Base-by-base conservation (phyloP, 1,140 invertebrate genomes). In the Trinorchestia longiramus region DNA sequence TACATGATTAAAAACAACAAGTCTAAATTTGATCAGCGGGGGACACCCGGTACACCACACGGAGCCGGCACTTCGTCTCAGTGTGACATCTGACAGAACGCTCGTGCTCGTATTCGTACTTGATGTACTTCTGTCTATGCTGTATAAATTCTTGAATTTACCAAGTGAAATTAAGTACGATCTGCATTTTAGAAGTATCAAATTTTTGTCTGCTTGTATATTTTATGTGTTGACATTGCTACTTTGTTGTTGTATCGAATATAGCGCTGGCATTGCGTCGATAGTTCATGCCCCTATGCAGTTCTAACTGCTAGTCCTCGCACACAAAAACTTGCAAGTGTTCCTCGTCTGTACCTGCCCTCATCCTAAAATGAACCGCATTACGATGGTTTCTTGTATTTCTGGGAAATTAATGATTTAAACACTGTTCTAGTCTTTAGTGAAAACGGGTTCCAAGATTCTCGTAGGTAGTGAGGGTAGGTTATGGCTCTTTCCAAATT, bases 1-100 rank as follows among this genome's bases (percentile, higher is more conserved):
- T 99, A 99, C 97, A 99, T 99, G 97, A 98, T 99, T 0, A 99
- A 99, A 98, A 99, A 98, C 96, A 99, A 99, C 97, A 98, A 98
- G 95, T 99, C 99, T 97, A 99, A 99, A 97, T 97, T 99, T 96
- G 99, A 99, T 97, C 98, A 99, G 97, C 99, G 99, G 90, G 62
- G 44, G 15, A 42, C 88, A 0, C 41, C 88, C 28, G 36, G 43
- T 0, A 95, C 95, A 6, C n/a, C 88, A 41, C 41, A 41, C 47
- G 36, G 43, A 0, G 47, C 95, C 44, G 43, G 45, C 88, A 87
- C 43, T 19, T 53, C 43, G 36, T 87, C 95, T n/a, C 43, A 95
- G 43, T 95, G 45, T n/a, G 88, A 90, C 88, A 41, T 90, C 88
- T 90, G 88, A 90, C 88, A 42, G 43, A 43, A 42, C 88, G 88